Base-by-base conservation (phyloP, 2,888 invertebrate species). In the Troglohyphantes excavatus region DNA sequence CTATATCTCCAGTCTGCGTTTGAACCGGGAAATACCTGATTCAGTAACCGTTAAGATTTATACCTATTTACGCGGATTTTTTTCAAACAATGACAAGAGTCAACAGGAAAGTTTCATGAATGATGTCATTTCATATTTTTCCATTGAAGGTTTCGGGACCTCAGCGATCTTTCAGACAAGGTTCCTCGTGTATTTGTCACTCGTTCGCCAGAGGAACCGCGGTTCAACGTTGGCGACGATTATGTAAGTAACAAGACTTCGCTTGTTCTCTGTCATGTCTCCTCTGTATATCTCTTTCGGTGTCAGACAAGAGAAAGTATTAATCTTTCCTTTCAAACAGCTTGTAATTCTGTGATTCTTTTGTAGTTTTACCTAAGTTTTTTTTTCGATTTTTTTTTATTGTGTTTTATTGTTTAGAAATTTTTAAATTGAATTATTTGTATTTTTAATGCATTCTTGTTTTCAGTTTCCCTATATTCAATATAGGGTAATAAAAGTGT, bases 11-110 rank as follows among this genome's bases (percentile, higher is more conserved):
- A n/a, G 26, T 65, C 65, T 65, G 26, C 21, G 67, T 29, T 17
- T 65, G 65, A 83, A 72, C 39, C 59, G 72, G 87, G 78, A 87
- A 87, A 87, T 86, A 73, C 72, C 70, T 65, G 67, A 81, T 53
- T 79, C 87, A 87, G 79, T 87, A 53, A 87, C 87, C 87, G 87
- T 87, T 87, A 87, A 87, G 78, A 87, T 87, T 79, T 86, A 78
- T 86, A 70, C 78, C 27, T 78, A 68, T 75, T 70, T 87, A 65
- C 63, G 43, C 13, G 70, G 61, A 76, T 85, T 78, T 78, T 43
- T 85, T 87, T 81, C 72, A 68, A 87, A 87, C 87, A 87, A 87
- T 87, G 87, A 81, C 87, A 81, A 43, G 79, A 72, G 65, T 65
- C 43, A 87, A 65, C 79, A 87, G 87, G 87, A 87, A 83, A 87